Percentiles rank a stretch among this genome's conserved stretches.
Conservation (phyloP, 2,888 invertebrate genomes). For the Hypomecis atomaria region DNA sequence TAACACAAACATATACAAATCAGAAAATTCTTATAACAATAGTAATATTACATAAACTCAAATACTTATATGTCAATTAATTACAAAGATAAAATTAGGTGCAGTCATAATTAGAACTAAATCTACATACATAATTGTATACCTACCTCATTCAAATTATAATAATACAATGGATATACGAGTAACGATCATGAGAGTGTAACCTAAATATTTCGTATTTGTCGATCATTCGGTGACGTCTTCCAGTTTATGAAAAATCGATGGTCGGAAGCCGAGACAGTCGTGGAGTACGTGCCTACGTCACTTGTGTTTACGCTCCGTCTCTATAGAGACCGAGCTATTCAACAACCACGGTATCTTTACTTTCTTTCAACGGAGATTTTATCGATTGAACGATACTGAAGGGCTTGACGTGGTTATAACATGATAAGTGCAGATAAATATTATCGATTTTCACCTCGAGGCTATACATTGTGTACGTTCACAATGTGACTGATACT, state of each 20-base stretch:
- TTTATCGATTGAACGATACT: conserved; percentile 29
- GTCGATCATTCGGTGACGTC: conserved; percentile 55
- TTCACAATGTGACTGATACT: neutral
- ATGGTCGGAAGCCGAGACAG: conserved; percentile 52
- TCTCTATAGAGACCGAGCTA: conserved; percentile 75
- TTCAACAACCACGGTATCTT: conserved; percentile 50
- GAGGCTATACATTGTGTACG: neutral
- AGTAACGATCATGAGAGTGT: neutral
- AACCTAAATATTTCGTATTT: conserved; percentile 2
- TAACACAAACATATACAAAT: no score
- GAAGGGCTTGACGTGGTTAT: conserved; percentile 7
- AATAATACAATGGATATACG: no score
- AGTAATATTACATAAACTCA: no score
- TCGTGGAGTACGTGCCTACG: conserved; percentile 46
- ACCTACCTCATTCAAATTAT: no score
- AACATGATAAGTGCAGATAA: conserved; percentile 15
- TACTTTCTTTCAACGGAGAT: conserved; percentile 30
- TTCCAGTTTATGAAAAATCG: conserved; percentile 62
- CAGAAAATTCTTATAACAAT: no score
- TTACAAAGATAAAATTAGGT: no score
- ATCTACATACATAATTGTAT: no score
- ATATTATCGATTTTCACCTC: conserved; percentile 11
- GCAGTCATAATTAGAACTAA: no score
- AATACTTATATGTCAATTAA: no score
- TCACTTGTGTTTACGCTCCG: conserved; percentile 72